phyloP scores from a whole-genome alignment of 2,113 vertebrate species.

The Caloenas nicobarica region DNA sequence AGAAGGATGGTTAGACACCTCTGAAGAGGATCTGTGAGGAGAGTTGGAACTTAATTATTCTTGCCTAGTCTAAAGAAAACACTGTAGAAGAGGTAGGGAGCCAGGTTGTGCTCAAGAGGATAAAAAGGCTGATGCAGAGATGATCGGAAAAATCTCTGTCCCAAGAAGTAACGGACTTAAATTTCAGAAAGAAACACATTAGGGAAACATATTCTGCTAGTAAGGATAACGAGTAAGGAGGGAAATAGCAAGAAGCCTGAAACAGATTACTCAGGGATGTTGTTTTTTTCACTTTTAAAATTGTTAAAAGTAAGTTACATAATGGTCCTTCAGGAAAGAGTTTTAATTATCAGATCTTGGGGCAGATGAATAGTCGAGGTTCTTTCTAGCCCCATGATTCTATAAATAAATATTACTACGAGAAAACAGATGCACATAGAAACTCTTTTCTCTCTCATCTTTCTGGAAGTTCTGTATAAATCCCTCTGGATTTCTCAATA shows the following conservation, averaged over 20 bases:
- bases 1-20: background rate
- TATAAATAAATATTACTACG: background rate
- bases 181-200: background rate
- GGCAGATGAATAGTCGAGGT: background rate
- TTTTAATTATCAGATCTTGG: background rate
- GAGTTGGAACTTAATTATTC: background rate
- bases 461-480: background rate
- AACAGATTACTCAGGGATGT: background rate
- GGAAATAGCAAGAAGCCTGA: background rate
- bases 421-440: background rate
- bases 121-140: background rate
- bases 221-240: background rate
- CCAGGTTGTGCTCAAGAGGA: background rate
- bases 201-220: background rate
- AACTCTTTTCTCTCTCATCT: background rate
- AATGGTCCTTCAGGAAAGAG: background rate
- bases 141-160: background rate
- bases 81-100: background rate
- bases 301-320: background rate
- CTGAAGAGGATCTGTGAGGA: background rate
- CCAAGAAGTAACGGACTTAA: background rate
- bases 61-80: background rate
- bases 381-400: background rate
- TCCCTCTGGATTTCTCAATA: background rate
- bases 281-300: background rate